phyloP scores from a whole-genome alignment of 1,140 invertebrate species.

The Rhopalosiphum maidis region DNA sequence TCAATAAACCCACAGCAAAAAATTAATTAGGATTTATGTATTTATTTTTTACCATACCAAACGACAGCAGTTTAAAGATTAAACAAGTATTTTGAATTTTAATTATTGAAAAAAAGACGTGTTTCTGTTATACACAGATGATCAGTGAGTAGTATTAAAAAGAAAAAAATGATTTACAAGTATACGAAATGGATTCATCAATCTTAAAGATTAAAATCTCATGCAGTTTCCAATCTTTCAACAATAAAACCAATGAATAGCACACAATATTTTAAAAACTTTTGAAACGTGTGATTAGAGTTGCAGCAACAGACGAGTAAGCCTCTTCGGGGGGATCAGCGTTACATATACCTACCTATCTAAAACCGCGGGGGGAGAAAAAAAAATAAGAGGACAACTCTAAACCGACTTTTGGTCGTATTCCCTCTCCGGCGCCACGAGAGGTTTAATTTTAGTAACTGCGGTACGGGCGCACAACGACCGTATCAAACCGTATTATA shows the following conservation, averaged over 20 bases:
- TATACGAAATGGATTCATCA: not conserved
- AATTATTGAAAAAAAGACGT: not conserved
- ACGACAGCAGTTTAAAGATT: not conserved
- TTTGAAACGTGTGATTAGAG: not conserved
- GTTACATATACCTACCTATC: not conserved
- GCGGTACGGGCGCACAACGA: not conserved
- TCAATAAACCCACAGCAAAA: not conserved
- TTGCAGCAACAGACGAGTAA: not conserved
- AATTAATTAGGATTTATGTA: not conserved
- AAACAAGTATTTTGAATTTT: not conserved
- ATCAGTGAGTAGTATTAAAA: not conserved
- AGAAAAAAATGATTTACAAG: not conserved
- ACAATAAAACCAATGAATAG: not conserved
- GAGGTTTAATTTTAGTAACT: conserved; percentile 9
- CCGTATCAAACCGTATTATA: not conserved
- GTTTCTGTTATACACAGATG: not conserved
- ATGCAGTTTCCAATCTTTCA: not conserved
- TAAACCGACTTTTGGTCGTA: not conserved
- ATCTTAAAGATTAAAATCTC: not conserved
- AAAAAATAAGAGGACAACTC: not conserved
- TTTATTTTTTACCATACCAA: not conserved
- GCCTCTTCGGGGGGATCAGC: not conserved
- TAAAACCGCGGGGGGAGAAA: not conserved
- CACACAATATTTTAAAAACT: not conserved
- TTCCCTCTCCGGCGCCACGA: not conserved